Conservation (phyloP, 2,113 vertebrate species). For the Microcebus jonahi region DNA sequence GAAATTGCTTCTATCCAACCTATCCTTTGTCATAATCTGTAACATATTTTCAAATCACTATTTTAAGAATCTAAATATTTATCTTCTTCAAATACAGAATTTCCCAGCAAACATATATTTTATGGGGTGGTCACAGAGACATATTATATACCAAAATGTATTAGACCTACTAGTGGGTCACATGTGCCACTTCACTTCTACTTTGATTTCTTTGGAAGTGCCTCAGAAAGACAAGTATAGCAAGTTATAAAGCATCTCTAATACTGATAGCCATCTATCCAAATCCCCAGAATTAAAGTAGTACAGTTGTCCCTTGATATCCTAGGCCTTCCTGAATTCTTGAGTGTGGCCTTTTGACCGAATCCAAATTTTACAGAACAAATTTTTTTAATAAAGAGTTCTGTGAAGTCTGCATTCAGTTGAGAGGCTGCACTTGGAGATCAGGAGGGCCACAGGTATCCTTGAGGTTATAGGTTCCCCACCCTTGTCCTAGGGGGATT, state of each 20-base stretch:
- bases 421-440: no score
- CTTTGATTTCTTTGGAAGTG: not conserved
- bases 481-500: not conserved
- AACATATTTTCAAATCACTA: not conserved
- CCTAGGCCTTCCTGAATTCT: no score
- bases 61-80: conserved; percentile 41
- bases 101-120: not conserved
- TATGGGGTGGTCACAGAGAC: conserved; percentile 8
- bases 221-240: not conserved
- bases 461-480: no score
- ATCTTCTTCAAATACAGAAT: conserved; percentile 29
- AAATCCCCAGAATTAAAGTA: not conserved
- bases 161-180: not conserved
- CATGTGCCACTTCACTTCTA: not conserved
- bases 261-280: not conserved
- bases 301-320: not conserved
- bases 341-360: no score
- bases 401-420: no score
- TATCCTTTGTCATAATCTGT: conserved; percentile 3
- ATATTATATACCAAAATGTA: not conserved
- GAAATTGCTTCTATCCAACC: not conserved
- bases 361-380: no score
- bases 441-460: no score
- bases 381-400: no score
- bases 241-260: not conserved